Base-by-base conservation (phyloP, 2,797 vertebrate genomes). In the Atherinosoma microstoma region DNA sequence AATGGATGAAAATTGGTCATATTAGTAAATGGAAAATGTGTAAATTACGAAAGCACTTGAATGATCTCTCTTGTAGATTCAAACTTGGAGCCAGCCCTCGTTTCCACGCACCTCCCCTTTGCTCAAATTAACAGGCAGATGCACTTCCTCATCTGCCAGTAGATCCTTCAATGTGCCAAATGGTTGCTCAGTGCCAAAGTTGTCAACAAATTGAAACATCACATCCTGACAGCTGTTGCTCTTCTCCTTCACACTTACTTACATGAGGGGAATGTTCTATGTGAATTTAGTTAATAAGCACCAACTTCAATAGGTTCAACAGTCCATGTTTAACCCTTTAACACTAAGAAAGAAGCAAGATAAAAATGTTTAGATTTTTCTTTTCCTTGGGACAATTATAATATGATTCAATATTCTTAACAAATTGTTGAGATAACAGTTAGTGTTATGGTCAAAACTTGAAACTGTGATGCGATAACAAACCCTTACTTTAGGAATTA, bases 161-260 rank as follows among this genome's bases (percentile, higher is more conserved):
- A 77, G 86, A 84, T 87, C 79, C 82, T 73, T 88, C 83, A 80
- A 62, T 87, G 87, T 91, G 89, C 83, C 84, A 88, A 91, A 89
- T 81, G 84, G 78, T 84, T 86, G 82, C 86, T 89, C 84, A 66
- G 84, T 88, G 90, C 87, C 89, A 89, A 79, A 64, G 84, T 74
- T 85, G 87, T 91, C 91, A 88, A 79, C 83, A 87, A 85, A 93
- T 90, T 89, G 85, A 93, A 87, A 82, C 90, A 85, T 93, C 90
- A 86, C 79, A 88, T 79, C 67, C 80, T 85, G 91, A 91, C 84
- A 87, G 87, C 87, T 86, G 88, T 76, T 87, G 72, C 74, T 76
- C 76, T 73, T 74, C 83, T 65, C 78, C 65, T 62, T 40, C 64
- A 51, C 38, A 40, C 67, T 57, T 34, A 67, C 75, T 22, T 22